Percentiles rank a stretch among this genome's conserved stretches.
phyloP scores from a whole-genome alignment of 2,113 vertebrate species.

The Periophthalmodon schlosseri region DNA sequence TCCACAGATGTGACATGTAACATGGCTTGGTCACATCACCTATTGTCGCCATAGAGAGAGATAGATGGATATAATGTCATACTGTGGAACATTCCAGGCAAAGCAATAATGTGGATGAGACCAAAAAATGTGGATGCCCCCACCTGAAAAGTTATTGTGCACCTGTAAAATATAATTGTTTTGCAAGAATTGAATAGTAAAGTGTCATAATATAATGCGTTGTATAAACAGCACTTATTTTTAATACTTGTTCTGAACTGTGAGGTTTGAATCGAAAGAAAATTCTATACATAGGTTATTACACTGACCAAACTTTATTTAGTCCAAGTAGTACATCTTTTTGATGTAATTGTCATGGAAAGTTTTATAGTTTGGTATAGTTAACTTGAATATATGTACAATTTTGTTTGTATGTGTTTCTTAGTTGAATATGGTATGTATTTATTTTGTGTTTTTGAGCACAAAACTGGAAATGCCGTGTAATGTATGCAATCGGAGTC shows the following conservation, averaged over 20 bases:
- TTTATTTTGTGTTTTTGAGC: slow-evolving; percentile 32
- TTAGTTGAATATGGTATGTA: slow-evolving; percentile 27
- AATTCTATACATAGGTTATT: background rate
- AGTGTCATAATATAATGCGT: background rate
- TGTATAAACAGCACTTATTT: background rate
- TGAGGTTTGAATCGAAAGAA: slow-evolving; percentile 9
- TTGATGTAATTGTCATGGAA: background rate
- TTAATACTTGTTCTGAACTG: background rate
- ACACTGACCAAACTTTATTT: slow-evolving; percentile 15
- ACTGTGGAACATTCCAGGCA: too few species aligned
- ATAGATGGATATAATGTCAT: too few species aligned
- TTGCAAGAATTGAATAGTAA: background rate
- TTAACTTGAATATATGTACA: slow-evolving; percentile 20
- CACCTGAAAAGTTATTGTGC: too few species aligned
- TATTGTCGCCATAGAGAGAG: too few species aligned
- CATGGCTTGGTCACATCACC: too few species aligned
- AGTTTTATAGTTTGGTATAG: background rate
- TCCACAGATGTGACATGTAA: too few species aligned
- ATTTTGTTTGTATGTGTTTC: slow-evolving; percentile 15
- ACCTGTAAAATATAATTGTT: background rate
- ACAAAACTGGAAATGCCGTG: slow-evolving; percentile 40
- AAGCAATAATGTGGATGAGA: too few species aligned
- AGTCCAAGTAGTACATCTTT: background rate
- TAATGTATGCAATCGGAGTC: slow-evolving; percentile 46
- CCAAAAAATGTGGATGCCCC: too few species aligned